Evolutionary conservation across 2,888 invertebrate genomes (phyloP).

Genomic region (Amphipyra tragopoginis): DNA sequence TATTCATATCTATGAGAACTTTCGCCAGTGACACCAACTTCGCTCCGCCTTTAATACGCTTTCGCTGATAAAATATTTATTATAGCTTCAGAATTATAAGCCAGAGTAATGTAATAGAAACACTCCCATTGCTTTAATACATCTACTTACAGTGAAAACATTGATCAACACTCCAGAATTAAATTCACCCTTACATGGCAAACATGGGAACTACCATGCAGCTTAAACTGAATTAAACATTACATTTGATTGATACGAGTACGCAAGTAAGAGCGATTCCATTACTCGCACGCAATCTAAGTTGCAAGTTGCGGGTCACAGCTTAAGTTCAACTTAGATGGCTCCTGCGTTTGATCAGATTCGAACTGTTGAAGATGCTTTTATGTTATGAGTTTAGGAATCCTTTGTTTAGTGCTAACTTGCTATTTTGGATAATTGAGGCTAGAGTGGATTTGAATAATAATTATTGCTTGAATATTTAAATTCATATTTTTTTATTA

Average conservation of each 20-base stretch:
- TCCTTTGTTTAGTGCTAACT: conserved; percentile 40
- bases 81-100: no score
- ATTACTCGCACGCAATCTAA: conserved; percentile 59
- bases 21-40: no score
- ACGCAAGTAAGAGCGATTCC: conserved; percentile 41
- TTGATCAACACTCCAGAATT: conserved; percentile 15
- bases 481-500: no score
- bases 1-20: no score
- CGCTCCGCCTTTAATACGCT: no score
- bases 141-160: conserved; percentile 1
- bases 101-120: no score
- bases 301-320: conserved; percentile 53
- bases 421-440: conserved; percentile 15
- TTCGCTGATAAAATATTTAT: no score
- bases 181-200: conserved; percentile 1
- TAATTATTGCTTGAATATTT: neutral
- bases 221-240: conserved; percentile 58
- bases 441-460: neutral
- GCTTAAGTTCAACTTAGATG: conserved; percentile 49
- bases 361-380: conserved; percentile 48
- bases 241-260: conserved; percentile 51
- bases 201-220: conserved; percentile 22
- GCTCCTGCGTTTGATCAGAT: conserved; percentile 51
- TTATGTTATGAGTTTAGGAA: conserved; percentile 44
- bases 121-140: no score